Conservation (phyloP, 1,140 invertebrate species). For the Megalonaias nervosa region DNA sequence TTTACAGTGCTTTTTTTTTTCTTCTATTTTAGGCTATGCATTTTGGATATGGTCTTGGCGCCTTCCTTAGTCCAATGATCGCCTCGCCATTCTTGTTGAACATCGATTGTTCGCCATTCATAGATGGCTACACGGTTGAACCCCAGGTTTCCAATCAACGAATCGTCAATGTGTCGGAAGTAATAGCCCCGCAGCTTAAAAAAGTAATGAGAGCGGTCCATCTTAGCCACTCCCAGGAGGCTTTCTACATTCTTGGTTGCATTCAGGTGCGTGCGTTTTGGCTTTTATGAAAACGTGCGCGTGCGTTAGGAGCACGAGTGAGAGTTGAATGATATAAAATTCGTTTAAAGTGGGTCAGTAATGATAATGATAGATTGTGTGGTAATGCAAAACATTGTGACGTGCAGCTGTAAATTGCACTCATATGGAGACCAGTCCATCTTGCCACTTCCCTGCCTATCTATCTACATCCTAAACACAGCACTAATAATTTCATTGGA, state of each 20-base stretch:
- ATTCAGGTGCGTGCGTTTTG: slow-evolving; percentile 67
- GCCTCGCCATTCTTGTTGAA: slow-evolving; percentile 74
- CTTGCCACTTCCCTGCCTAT: too few relatives aligned
- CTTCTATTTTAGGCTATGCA: slow-evolving; percentile 71
- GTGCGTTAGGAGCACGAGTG: neutral
- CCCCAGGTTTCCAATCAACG: neutral
- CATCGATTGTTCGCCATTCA: slow-evolving; percentile 66
- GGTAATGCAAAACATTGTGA: neutral
- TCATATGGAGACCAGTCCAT: too few relatives aligned
- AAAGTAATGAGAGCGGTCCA: slow-evolving; percentile 54
- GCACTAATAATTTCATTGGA: too few relatives aligned
- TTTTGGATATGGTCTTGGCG: slow-evolving; percentile 75
- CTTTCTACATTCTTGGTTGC: slow-evolving; percentile 73
- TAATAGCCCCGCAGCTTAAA: slow-evolving; percentile 44
- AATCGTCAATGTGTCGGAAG: slow-evolving; percentile 8
- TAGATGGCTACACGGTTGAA: slow-evolving; percentile 54
- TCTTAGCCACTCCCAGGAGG: slow-evolving; percentile 69
- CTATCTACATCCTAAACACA: too few relatives aligned
- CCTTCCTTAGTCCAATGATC: slow-evolving; percentile 74
- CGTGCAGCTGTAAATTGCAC: too few relatives aligned
- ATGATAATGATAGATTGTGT: neutral
- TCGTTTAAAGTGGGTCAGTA: neutral
- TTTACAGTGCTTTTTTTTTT: too few relatives aligned
- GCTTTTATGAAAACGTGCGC: neutral
- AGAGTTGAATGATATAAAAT: neutral